Evolutionary conservation across 2,113 vertebrate species (phyloP).

Genomic region (Pseudopodoces humilis): DNA sequence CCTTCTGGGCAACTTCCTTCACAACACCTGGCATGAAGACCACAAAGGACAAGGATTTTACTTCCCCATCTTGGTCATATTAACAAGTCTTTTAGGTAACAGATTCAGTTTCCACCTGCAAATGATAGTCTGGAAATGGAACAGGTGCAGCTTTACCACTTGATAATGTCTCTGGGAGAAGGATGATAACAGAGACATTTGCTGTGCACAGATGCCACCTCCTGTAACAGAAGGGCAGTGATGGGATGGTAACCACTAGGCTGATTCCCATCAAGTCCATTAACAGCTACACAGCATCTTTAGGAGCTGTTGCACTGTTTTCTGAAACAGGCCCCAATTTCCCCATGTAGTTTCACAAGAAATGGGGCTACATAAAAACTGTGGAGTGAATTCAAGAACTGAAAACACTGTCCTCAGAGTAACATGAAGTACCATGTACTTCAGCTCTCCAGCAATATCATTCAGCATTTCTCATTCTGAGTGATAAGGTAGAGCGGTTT

Average conservation of each 20-base stretch:
- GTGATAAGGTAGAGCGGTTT: neutral
- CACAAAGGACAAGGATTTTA: neutral
- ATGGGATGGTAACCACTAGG: neutral
- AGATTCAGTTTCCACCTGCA: neutral
- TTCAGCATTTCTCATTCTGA: neutral
- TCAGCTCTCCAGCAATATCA: neutral
- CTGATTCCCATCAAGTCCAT: neutral
- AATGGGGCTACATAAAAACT: neutral
- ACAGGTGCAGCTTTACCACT: neutral
- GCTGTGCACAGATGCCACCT: neutral
- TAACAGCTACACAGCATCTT: neutral
- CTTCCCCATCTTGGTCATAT: neutral
- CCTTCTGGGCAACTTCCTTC: neutral
- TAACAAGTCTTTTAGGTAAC: neutral
- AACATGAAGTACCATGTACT: neutral
- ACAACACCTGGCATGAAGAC: accelerated
- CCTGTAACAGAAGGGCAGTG: neutral
- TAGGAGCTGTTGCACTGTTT: neutral
- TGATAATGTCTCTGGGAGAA: neutral
- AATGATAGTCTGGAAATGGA: neutral
- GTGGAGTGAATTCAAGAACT: neutral
- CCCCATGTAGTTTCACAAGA: neutral
- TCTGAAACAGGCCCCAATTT: neutral
- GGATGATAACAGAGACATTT: neutral
- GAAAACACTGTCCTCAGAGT: neutral